Evolutionary conservation across 2,888 invertebrate species (phyloP).

Genomic region (Cyclophora albipunctata): DNA sequence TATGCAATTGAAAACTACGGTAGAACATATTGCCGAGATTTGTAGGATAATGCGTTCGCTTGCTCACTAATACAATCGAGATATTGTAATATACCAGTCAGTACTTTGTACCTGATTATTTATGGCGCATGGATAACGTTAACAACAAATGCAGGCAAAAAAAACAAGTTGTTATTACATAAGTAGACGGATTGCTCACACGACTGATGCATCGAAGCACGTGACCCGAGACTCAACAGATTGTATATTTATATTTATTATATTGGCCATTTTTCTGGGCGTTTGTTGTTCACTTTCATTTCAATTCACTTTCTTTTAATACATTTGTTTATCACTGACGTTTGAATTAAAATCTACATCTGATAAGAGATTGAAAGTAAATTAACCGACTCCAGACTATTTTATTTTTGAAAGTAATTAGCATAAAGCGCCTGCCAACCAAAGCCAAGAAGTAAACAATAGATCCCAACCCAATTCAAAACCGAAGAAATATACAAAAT

Average conservation of each 20-base stretch:
- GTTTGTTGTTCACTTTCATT: slow-evolving; percentile 36
- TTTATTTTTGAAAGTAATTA: not conserved
- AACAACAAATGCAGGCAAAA: slow-evolving; percentile 12
- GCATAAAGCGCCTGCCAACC: too few species aligned
- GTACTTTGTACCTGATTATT: too few species aligned
- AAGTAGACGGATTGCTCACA: slow-evolving; percentile 10
- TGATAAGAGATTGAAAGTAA: slow-evolving; percentile 13
- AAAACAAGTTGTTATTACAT: slow-evolving; percentile 8
- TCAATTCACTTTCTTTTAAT: slow-evolving; percentile 27
- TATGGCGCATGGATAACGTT: not conserved
- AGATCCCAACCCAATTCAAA: too few species aligned
- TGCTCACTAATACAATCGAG: too few species aligned
- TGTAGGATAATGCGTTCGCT: too few species aligned
- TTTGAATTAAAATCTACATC: not conserved
- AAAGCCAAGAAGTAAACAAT: too few species aligned
- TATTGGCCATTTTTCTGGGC: slow-evolving; percentile 21
- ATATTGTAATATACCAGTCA: too few species aligned
- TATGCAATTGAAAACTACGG: too few species aligned
- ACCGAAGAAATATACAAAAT: too few species aligned
- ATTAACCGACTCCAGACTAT: not conserved
- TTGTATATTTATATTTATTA: slow-evolving; percentile 28
- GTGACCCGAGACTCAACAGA: slow-evolving; percentile 16
- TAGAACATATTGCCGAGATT: too few species aligned
- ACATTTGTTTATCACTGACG: slow-evolving; percentile 25
- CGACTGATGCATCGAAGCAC: slow-evolving; percentile 7